Evolutionary conservation across 2,113 vertebrate species (phyloP), one percentile per base, ranked within the genome.

Genomic region (Hippotragus niger): DNA sequence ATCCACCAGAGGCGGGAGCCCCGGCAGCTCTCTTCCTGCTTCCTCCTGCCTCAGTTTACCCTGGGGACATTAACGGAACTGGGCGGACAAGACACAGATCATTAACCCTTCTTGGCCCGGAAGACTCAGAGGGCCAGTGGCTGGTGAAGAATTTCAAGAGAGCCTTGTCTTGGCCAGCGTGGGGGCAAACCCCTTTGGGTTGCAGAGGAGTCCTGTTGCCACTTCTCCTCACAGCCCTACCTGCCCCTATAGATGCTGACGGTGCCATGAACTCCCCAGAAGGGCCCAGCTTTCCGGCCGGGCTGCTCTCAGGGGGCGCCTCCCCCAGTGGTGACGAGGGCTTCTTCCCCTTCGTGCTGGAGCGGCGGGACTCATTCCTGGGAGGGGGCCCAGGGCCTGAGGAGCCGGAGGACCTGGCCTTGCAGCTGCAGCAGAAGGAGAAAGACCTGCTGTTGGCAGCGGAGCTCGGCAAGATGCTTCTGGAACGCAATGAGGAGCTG

Each of bases 361-460:
- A 98, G 80, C 94, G 97, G 27, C 94, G 89, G 6, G 97, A 98
- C 33, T 97, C 98, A 0, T 98, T 98, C 94, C 94, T 98, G 81
- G 98, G 97, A 52, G 97, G 97, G 1, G 96, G 87, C 47, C 97
- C 97, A 0, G 96, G 80, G 1, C 96, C 95, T 1, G 98, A 97
- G 29, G 97, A 98, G 55, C 97, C 98, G 0, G 97, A 97, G 29
- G 98, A 99, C 91, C 93, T 98, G 88, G 97, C 89, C 43, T 81
- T 98, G 81, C 97, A 98, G 74, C 98, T 99, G 88, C 98, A 98
- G 91, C 98, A 98, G 89, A 98, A 98, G 90, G 98, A 99, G 84
- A 98, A 99, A 33, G 99, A 99, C 76, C 50, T 99, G 62, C 96
- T 98, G 10, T 55, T 99, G 95, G 99, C 99, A 0, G 99, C 99